Conservation (phyloP, 2,888 invertebrate genomes). For the Amblyjoppa fuscipennis region DNA sequence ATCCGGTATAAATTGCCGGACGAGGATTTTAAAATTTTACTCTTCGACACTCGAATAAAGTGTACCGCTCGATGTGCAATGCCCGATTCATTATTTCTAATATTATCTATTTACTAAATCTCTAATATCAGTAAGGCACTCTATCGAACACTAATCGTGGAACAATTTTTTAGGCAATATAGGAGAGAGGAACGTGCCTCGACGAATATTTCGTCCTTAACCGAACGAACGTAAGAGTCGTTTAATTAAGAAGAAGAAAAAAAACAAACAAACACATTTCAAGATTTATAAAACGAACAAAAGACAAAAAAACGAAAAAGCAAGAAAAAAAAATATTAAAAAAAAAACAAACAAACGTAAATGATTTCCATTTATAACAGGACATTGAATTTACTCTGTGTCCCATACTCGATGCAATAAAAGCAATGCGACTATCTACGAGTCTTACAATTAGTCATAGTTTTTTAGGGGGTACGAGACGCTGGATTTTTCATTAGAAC, state of each 20-base stretch:
- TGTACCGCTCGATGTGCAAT: conserved; percentile 5
- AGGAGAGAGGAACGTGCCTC: conserved; percentile 51
- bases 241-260: conserved; percentile 13
- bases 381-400: conserved; percentile 7
- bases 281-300: conserved; percentile 13
- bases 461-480: conserved; percentile 37
- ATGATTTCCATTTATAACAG: conserved; percentile 8
- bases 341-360: neutral
- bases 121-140: conserved; percentile 20
- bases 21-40: neutral
- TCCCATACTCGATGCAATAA: conserved; percentile 45
- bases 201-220: conserved; percentile 44
- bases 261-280: neutral
- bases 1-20: neutral
- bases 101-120: conserved; percentile 37
- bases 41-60: neutral
- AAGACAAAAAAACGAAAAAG: conserved; percentile 10
- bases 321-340: conserved; percentile 1
- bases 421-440: conserved; percentile 48
- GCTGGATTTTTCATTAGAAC: conserved; percentile 64
- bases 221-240: conserved; percentile 26
- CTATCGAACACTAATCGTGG: conserved; percentile 34
- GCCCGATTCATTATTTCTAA: conserved; percentile 27
- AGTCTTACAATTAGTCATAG: conserved; percentile 41
- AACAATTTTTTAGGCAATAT: conserved; percentile 56